phyloP scores from a whole-genome alignment of 1,140 invertebrate genomes.

The Rhopalosiphum maidis region DNA sequence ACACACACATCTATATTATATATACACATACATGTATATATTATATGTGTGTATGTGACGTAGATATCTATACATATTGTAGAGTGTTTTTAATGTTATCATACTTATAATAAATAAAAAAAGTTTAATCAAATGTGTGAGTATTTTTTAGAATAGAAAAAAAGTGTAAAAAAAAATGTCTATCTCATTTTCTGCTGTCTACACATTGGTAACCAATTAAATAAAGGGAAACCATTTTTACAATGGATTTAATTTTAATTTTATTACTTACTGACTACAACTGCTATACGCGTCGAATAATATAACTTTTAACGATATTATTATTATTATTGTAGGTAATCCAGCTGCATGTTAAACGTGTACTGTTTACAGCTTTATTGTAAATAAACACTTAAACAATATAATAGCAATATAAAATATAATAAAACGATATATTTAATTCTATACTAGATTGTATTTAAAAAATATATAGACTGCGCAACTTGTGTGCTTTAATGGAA shows the following conservation, averaged over 20 bases:
- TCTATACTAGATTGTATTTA: neutral
- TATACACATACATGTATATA: no score
- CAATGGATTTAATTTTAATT: neutral
- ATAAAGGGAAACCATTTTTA: neutral
- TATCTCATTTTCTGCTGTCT: neutral
- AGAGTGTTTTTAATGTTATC: neutral
- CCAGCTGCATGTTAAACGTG: neutral
- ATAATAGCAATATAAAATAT: neutral
- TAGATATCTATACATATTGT: neutral
- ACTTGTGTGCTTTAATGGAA: neutral
- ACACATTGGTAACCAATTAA: neutral
- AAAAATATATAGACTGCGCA: neutral
- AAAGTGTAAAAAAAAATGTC: neutral
- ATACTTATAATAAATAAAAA: neutral
- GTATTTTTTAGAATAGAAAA: neutral
- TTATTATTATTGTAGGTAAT: neutral
- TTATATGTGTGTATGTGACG: no score
- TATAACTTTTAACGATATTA: neutral
- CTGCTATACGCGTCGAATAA: neutral
- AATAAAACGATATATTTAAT: neutral
- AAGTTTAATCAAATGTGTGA: neutral
- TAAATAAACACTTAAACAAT: constrained; percentile 17
- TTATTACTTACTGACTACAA: neutral
- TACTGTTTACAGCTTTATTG: neutral
- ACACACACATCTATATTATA: no score